Evolutionary conservation across 2,797 vertebrate species (phyloP), one percentile per base, ranked within the genome.

Genomic region (Diglossa cyanea): DNA sequence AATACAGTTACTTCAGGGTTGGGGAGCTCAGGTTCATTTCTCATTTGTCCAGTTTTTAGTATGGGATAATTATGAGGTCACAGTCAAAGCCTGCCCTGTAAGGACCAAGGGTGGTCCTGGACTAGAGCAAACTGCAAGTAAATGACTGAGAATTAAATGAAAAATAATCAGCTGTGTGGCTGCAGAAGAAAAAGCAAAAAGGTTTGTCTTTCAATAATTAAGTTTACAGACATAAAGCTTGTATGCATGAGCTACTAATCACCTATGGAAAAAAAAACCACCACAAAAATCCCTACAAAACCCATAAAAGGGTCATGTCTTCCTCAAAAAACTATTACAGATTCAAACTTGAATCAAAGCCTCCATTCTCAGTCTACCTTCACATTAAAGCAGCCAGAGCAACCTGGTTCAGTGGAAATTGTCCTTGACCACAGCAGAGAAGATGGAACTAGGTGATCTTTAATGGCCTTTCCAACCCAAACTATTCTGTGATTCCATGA

Each of bases 1-100:
- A 95, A 83, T 6, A 91, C 9, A 30, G 37, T 85, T 88, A 97
- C 17, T 72, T 84, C 77, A 67, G 58, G 9, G 76, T 7, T 66
- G 39, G 25, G 26, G 86, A 91, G 48, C 33, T 63, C 42, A 57
- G 42, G n/a, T 72, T 55, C 47, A 20, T 37, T 42, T 53, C 35
- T 78, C 5, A 0, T 66, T 68, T 82, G 40, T 86, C 45, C 67
- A 24, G 2, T 39, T 45, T 71, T 61, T 31, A 75, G 39, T 20
- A 37, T 14, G 1, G 17, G 28, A 1, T 77, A 90, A 92, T 82
- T 84, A 70, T 2, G 33, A 91, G 31, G 61, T 75, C 45, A 51
- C 45, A 70, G 28, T 33, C 51, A 61, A 45, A 80, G 47, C 47
- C 18, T 74, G 77, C 5, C 45, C n/a, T 42, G 10, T 4, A 55